Evolutionary conservation across 2,888 invertebrate species (phyloP).

Genomic region (Epinotia demarniana): DNA sequence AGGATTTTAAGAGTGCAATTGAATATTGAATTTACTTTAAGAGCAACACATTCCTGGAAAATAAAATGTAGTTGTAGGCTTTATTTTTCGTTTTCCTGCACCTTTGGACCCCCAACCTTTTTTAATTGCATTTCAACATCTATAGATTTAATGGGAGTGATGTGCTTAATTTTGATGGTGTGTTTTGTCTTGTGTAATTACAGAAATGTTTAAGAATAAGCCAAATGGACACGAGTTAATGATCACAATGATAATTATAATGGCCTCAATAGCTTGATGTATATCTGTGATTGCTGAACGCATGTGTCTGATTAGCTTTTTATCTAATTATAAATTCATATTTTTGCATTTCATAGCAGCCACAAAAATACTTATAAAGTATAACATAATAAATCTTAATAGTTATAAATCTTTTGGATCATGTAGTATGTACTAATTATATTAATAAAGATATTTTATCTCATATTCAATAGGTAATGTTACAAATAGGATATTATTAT

Average conservation of each 20-base stretch:
- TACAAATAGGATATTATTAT: conserved; percentile 14
- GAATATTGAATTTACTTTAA: conserved; percentile 67
- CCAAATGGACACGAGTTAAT: not conserved
- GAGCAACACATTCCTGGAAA: conserved; percentile 62
- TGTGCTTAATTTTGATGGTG: conserved; percentile 17
- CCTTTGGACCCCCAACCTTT: conserved; percentile 51
- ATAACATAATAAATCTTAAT: too few relatives aligned
- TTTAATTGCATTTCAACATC: conserved; percentile 47
- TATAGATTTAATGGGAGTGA: not conserved
- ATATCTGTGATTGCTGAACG: conserved; percentile 56
- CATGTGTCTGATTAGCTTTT: conserved; percentile 52
- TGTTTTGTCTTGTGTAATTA: conserved; percentile 1
- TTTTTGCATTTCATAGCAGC: conserved; percentile 32
- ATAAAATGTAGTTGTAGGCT: conserved; percentile 59
- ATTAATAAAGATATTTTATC: not conserved
- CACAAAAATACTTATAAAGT: conserved; percentile 17
- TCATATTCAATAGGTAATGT: not conserved
- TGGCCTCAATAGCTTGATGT: conserved; percentile 48
- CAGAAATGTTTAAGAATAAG: conserved; percentile 1
- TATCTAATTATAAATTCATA: conserved; percentile 19
- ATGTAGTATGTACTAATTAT: not conserved
- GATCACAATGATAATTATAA: conserved; percentile 13
- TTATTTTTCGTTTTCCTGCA: conserved; percentile 53
- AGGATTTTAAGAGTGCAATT: conserved; percentile 78
- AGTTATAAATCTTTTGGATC: not conserved